Percentiles rank a stretch among this genome's conserved stretches.
phyloP scores from a whole-genome alignment of 1,140 invertebrate genomes.

The Procambarus virginalis region DNA sequence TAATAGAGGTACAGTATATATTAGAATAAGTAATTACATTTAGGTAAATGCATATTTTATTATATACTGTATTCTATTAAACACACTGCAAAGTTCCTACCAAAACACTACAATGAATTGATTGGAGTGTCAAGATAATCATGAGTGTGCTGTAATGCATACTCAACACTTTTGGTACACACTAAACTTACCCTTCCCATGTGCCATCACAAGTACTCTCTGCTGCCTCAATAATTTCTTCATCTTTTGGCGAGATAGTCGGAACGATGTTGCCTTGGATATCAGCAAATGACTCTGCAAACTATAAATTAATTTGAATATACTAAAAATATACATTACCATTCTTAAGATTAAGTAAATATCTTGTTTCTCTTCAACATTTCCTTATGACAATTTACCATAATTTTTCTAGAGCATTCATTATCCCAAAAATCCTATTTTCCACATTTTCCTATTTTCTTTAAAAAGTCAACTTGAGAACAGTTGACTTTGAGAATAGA shows the following conservation, averaged over 20 bases:
- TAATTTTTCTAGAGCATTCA: too few relatives aligned
- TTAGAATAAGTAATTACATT: too few relatives aligned
- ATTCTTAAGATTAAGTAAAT: background rate
- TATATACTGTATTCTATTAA: too few relatives aligned
- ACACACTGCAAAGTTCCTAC: background rate
- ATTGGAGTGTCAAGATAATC: background rate
- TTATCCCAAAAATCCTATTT: too few relatives aligned
- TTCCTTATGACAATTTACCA: too few relatives aligned
- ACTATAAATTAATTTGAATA: slow-evolving; percentile 19
- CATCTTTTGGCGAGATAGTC: slow-evolving; percentile 7
- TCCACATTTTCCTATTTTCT: too few relatives aligned
- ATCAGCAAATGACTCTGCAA: slow-evolving; percentile 44
- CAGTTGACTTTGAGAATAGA: too few relatives aligned
- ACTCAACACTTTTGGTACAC: background rate
- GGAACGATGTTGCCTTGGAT: slow-evolving; percentile 12
- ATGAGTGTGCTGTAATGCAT: too few relatives aligned
- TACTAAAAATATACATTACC: background rate
- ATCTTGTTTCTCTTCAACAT: too few relatives aligned
- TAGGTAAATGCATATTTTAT: too few relatives aligned
- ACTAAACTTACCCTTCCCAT: slow-evolving; percentile 39
- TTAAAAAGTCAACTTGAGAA: too few relatives aligned
- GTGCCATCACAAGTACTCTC: slow-evolving; percentile 50
- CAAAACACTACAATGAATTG: background rate
- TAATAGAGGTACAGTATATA: too few relatives aligned
- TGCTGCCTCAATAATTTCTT: slow-evolving; percentile 51